Percentiles rank a stretch among this genome's conserved stretches.
These are phyloP conservation scores for Capreolus pygargus DNA, from an alignment of 2,113 vertebrate species.

Conservation along the genomic window DNA sequence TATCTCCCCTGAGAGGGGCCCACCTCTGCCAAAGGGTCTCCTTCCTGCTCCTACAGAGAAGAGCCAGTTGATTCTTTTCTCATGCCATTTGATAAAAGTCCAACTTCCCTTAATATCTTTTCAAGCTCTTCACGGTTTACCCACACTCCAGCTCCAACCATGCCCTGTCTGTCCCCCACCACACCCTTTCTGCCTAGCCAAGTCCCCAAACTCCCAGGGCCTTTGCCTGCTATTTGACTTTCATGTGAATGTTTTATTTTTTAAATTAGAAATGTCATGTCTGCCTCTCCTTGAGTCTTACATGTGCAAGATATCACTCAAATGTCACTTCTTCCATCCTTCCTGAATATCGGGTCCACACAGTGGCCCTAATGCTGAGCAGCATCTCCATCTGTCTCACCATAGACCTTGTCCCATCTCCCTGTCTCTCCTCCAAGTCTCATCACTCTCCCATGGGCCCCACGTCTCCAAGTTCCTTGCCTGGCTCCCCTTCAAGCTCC, in stretches of 20 bases:
- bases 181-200: background rate
- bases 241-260: fast-evolving
- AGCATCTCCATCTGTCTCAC: background rate
- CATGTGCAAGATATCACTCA: background rate
- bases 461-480: background rate
- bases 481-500: background rate
- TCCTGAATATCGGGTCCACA: background rate
- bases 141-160: background rate
- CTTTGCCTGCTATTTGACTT: background rate
- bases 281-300: background rate
- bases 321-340: background rate
- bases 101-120: background rate
- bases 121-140: fast-evolving
- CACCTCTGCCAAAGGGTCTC: background rate
- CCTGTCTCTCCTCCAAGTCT: background rate
- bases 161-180: background rate
- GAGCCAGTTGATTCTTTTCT: background rate
- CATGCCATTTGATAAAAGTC: background rate
- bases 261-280: background rate
- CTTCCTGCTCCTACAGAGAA: background rate
- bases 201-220: background rate
- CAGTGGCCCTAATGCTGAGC: fast-evolving
- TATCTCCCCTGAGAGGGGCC: background rate
- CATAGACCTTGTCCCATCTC: background rate
- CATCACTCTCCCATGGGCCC: fast-evolving